Evolutionary conservation across 2,888 invertebrate genomes (phyloP), one percentile per base, ranked within the genome.

Genomic region (Drosophila multiciliata): DNA sequence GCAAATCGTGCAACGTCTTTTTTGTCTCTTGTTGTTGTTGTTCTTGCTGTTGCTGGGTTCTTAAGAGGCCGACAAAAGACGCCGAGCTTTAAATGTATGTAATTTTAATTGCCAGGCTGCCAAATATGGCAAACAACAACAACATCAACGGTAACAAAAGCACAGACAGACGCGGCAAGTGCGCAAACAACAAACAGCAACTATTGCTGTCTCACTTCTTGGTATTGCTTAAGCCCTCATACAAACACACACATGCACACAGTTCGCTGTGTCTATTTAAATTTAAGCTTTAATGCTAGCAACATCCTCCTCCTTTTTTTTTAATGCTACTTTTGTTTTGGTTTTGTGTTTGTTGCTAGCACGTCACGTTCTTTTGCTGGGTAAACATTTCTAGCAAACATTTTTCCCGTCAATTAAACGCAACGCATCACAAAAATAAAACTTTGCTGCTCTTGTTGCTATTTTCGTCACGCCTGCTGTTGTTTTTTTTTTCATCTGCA

Each of bases 61-160:
- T 80, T 82, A 82, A 68, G 66, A 73, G 54, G 60, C 85, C 86
- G 90, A 87, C 86, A 89, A 86, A 89, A 79, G 88, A 64, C 53
- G 75, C 75, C 80, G 89, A 74, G 89, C 68, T 73, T 86, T 82
- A 82, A 90, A 82, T 78, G 77, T 75, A 80, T 90, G 89, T 85
- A 90, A 90, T 90, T 86, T 90, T 86, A 86, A 86, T 86, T 86
- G 85, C 85, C 55, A 73, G 70, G 57, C 66, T 72, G 80, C 89
- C 85, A 80, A 86, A 86, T 86, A 86, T 73, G 85, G 86, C 65
- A 67, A 70, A 38, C 66, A 69, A 50, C 63, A 68, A 54, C 63
- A 72, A 38, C 61, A 72, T 64, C 73, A 73, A 55, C 72, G 38
- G 45, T 66, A 66, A 62, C 50, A 40, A 64, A 57, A 49, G 58